A percentile compares a stretch with the other conserved stretches of the same genome.
phyloP scores from a whole-genome alignment of 2,797 vertebrate genomes.

The Oophaga sylvatica region DNA sequence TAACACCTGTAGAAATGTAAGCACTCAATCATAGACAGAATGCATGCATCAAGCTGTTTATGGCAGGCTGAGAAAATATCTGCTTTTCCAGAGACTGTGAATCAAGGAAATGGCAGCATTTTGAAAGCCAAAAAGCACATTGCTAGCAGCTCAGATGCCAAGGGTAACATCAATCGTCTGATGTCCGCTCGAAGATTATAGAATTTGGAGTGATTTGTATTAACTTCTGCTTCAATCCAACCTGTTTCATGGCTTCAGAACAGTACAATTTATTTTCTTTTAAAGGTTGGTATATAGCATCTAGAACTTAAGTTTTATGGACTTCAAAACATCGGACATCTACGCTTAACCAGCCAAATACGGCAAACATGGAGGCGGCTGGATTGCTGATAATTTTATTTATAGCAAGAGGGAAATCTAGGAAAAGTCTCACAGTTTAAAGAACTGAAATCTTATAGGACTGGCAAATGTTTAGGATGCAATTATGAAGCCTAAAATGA shows the following conservation, averaged over 20 bases:
- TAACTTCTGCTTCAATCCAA: conserved; percentile 58
- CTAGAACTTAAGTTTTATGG: conserved; percentile 60
- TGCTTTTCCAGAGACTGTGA: conserved; percentile 64
- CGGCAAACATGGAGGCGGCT: background rate
- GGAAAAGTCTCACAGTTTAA: background rate
- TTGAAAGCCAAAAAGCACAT: conserved; percentile 63
- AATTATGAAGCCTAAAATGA: background rate
- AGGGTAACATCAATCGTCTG: conserved; percentile 64
- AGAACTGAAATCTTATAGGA: background rate
- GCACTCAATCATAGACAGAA: conserved; percentile 56
- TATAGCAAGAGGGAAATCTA: conserved; percentile 12
- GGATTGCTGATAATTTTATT: conserved; percentile 27
- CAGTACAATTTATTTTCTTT: conserved; percentile 56
- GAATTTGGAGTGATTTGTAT: conserved; percentile 35
- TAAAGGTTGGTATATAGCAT: conserved; percentile 55
- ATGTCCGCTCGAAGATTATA: conserved; percentile 57
- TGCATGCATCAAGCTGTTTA: conserved; percentile 61
- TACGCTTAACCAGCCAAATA: conserved; percentile 38
- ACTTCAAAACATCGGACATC: conserved; percentile 50
- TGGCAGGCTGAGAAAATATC: conserved; percentile 64
- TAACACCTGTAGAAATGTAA: conserved; percentile 58
- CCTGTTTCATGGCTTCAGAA: conserved; percentile 51
- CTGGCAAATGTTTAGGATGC: background rate
- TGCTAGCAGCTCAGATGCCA: conserved; percentile 63
- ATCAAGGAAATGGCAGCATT: conserved; percentile 61